A percentile compares a stretch with the other conserved stretches of the same genome.
Evolutionary conservation across 2,888 invertebrate genomes (phyloP).

Genomic region (Agrenia bidenticulata): DNA sequence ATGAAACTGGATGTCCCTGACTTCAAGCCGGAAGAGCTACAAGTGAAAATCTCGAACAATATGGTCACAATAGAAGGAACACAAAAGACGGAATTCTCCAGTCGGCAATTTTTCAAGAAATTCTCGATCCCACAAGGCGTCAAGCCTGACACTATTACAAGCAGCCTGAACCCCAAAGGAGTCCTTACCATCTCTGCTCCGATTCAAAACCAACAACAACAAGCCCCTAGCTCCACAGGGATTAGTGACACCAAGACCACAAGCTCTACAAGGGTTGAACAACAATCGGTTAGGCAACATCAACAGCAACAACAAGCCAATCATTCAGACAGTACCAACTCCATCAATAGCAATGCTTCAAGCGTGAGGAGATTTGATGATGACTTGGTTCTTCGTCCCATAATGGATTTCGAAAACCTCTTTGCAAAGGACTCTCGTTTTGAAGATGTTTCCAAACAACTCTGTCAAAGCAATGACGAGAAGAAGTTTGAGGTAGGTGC

Average conservation of each 20-base stretch:
- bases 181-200: conserved; percentile 15
- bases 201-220: not conserved
- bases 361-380: not conserved
- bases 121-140: conserved; percentile 17
- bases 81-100: conserved; percentile 11
- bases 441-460: conserved; percentile 9
- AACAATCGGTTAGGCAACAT: not conserved
- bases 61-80: conserved; percentile 18
- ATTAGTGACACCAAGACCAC: not conserved
- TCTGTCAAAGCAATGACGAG: not conserved
- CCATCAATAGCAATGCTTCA: not conserved
- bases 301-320: not conserved
- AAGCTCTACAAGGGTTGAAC: not conserved
- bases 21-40: conserved; percentile 14
- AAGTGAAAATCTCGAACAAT: conserved; percentile 14
- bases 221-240: no score
- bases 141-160: conserved; percentile 7
- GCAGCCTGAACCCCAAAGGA: conserved; percentile 13
- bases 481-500: conserved; percentile 12
- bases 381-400: not conserved
- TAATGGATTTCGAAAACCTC: not conserved
- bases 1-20: conserved; percentile 13
- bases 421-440: not conserved
- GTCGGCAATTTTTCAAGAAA: conserved; percentile 18
- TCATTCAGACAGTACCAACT: not conserved